Percentiles rank a stretch among this genome's conserved stretches.
Evolutionary conservation across 2,888 invertebrate genomes (phyloP).

Genomic region (Norana najaformis): DNA sequence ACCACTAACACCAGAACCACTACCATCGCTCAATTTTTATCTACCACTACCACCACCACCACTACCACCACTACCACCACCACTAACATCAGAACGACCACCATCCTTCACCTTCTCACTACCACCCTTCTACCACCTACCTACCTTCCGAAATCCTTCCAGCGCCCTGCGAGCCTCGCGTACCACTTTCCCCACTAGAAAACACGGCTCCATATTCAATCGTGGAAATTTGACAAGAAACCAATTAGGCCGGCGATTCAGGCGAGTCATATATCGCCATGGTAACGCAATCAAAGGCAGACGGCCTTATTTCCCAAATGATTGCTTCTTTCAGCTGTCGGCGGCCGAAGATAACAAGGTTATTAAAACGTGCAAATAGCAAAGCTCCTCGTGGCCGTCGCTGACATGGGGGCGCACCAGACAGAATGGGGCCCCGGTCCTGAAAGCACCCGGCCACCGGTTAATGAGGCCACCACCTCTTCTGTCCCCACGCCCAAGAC

Average conservation of each 20-base stretch:
- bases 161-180: background rate
- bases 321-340: conserved; percentile 19
- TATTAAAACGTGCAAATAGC: conserved; percentile 26
- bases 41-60: too few species aligned
- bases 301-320: conserved; percentile 19
- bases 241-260: conserved; percentile 20
- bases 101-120: too few species aligned
- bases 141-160: background rate
- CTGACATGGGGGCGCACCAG: background rate
- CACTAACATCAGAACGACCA: too few species aligned
- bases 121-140: background rate
- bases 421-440: conserved; percentile 8
- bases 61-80: too few species aligned
- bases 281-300: conserved; percentile 25
- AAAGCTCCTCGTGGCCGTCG: background rate
- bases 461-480: background rate
- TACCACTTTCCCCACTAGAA: background rate
- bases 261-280: conserved; percentile 27
- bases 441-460: background rate
- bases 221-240: conserved; percentile 26
- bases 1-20: too few species aligned
- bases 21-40: too few species aligned
- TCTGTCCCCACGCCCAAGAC: background rate
- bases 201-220: conserved; percentile 21
- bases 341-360: conserved; percentile 25